These are phyloP conservation scores for Pyrochroa serraticornis DNA, from an alignment of 2,888 invertebrate species.

Conservation along the genomic window DNA sequence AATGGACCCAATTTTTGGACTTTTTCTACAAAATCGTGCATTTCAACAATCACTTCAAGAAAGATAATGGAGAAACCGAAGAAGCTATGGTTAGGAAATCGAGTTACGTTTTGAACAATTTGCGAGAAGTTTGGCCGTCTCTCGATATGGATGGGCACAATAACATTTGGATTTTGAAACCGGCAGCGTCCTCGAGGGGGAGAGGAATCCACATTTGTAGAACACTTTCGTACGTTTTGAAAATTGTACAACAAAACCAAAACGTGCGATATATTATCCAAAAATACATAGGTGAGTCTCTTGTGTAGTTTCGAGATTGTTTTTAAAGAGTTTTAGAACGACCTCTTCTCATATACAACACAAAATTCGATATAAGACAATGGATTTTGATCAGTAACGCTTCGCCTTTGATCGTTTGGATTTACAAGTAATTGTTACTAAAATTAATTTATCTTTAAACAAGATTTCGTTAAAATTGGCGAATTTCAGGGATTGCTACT, in stretches of 20 bases:
- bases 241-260: conserved; percentile 64
- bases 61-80: conserved; percentile 47
- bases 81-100: conserved; percentile 56
- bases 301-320: no score
- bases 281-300: conserved; percentile 86
- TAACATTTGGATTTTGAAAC: conserved; percentile 92
- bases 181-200: conserved; percentile 81
- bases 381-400: conserved; percentile 85
- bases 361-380: conserved; percentile 91
- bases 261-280: conserved; percentile 78
- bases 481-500: conserved; percentile 70
- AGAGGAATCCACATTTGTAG: conserved; percentile 82
- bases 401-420: conserved; percentile 81
- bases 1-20: conserved; percentile 73
- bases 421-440: conserved; percentile 67
- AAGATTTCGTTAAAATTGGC: background rate
- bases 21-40: conserved; percentile 70
- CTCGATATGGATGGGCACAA: conserved; percentile 76
- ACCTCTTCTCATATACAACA: conserved; percentile 80
- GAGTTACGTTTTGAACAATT: conserved; percentile 64
- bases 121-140: conserved; percentile 66
- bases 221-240: conserved; percentile 73
- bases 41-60: conserved; percentile 62
- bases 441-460: background rate
- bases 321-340: conserved; percentile 58